These are phyloP conservation scores for Silurus aristotelis DNA, from an alignment of 2,797 vertebrate species.

Conservation along the genomic window DNA sequence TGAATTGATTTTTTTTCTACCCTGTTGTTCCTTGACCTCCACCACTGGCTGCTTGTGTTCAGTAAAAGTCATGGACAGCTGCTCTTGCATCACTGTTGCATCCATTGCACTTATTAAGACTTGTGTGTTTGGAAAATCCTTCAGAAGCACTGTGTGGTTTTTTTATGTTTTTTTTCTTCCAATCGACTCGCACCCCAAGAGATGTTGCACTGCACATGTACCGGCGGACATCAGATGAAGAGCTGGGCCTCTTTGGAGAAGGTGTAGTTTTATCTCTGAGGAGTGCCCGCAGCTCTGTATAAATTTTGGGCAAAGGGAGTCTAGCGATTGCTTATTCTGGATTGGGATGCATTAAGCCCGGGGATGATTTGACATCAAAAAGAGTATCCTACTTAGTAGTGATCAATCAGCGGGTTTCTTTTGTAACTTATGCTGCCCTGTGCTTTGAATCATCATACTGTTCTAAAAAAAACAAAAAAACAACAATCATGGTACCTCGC, in stretches of 20 bases:
- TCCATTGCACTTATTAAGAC: not conserved
- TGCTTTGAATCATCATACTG: not conserved
- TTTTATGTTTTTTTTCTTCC: no score
- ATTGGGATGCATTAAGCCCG: not conserved
- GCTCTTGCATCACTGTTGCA: not conserved
- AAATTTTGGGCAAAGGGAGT: not conserved
- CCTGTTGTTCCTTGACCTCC: no score
- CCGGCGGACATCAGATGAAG: conserved; percentile 2
- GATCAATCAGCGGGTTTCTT: no score
- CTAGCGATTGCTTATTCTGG: not conserved
- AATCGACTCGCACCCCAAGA: not conserved
- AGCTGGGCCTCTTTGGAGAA: not conserved
- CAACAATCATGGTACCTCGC: not conserved
- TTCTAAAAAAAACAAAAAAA: no score
- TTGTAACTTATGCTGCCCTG: not conserved
- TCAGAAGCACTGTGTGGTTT: not conserved
- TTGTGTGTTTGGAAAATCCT: not conserved
- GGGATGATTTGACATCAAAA: not conserved
- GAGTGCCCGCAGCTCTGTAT: not conserved
- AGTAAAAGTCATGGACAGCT: not conserved
- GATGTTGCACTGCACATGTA: not conserved
- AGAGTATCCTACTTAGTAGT: not conserved
- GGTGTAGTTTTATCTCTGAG: not conserved
- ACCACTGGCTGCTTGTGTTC: not conserved
- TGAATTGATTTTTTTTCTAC: no score